Evolutionary conservation across 2,888 invertebrate genomes (phyloP).

Genomic region (Oeneis ivallda): DNA sequence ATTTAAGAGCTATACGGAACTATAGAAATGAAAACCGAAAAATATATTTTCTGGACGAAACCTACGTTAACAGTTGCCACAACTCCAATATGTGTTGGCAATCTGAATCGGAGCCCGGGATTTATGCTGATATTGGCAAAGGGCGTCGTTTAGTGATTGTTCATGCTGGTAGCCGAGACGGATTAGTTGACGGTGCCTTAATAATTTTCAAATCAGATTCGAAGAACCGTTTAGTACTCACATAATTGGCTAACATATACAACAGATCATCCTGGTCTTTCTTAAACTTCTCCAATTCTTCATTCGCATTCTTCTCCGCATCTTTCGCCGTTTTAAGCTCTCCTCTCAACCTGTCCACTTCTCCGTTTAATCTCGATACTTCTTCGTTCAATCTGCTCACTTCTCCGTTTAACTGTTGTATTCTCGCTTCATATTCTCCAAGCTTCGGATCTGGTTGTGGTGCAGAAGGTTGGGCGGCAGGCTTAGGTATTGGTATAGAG

Average conservation of each 20-base stretch:
- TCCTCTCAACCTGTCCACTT: slow-evolving; percentile 44
- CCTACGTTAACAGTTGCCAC: too few species aligned
- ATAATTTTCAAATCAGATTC: too few species aligned
- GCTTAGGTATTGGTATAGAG: slow-evolving; percentile 32
- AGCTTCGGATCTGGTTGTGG: slow-evolving; percentile 38
- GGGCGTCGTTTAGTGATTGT: too few species aligned
- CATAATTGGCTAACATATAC: slow-evolving; percentile 95
- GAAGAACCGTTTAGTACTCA: slow-evolving; percentile 38
- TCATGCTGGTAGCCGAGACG: too few species aligned
- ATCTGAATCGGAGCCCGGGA: too few species aligned
- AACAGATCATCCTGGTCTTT: slow-evolving; percentile 97
- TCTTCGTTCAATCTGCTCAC: slow-evolving; percentile 48
- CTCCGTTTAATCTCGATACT: slow-evolving; percentile 45
- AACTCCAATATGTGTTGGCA: too few species aligned
- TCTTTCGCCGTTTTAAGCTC: slow-evolving; percentile 49
- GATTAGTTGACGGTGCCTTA: too few species aligned
- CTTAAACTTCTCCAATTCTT: slow-evolving; percentile 84
- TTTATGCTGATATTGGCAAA: too few species aligned
- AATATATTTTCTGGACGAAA: too few species aligned
- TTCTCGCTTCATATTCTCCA: slow-evolving; percentile 44
- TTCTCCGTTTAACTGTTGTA: slow-evolving; percentile 49
- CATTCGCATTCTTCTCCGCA: slow-evolving; percentile 43
- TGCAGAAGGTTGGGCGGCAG: neutral
- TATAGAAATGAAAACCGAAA: too few species aligned
- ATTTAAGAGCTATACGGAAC: too few species aligned